Base-by-base conservation (phyloP, 1,140 invertebrate genomes). In the Pseudomyrmex gracilis region DNA sequence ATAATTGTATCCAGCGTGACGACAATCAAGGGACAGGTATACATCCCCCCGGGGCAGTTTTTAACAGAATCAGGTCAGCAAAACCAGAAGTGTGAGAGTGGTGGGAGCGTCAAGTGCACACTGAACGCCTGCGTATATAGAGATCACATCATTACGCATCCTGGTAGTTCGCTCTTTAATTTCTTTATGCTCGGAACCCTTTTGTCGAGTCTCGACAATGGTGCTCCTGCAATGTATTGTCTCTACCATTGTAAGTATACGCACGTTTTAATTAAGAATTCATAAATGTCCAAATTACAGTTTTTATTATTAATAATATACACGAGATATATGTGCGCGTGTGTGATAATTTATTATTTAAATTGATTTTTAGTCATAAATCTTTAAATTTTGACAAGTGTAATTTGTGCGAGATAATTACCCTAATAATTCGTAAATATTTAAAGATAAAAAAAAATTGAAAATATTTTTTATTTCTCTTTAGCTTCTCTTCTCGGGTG, bases 91-190 rank as follows among this genome's bases (percentile, higher is more conserved):
- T 70, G 17, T 13, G 63, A 68, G 15, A 47, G 20, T 67, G 61
- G 74, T 57, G 61, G 76, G 76, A 43, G 34, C 9, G 43, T 70
- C 17, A 60, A 70, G 47, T 57, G 51, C 0, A 70, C 12, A 24
- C 43, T 61, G 73, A 10, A 51, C n/a, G 8, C 8, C 9, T 7
- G 74, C 57, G 76, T 80, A 80, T 80, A 80, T 78, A 80, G 74
- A 77, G 76, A 80, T 60, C 76, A 71, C 76, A 58, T 80, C 12
- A 58, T 58, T 70, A 80, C 45, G n/a, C 49, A 58, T 70, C 43
- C 45, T 70, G 43, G 53, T 34, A 80, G 76, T 80, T 22, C 7
- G 55, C 20, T 49, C 55, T 12, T 71, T 60, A 70, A 60, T 60
- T 70, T 70, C 53, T 34, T 58, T 58, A 58, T 0, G 3, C 15